Percentiles rank a stretch among this genome's conserved stretches.
phyloP scores from a whole-genome alignment of 2,888 invertebrate genomes.

The Pseudeuparius sepicola region DNA sequence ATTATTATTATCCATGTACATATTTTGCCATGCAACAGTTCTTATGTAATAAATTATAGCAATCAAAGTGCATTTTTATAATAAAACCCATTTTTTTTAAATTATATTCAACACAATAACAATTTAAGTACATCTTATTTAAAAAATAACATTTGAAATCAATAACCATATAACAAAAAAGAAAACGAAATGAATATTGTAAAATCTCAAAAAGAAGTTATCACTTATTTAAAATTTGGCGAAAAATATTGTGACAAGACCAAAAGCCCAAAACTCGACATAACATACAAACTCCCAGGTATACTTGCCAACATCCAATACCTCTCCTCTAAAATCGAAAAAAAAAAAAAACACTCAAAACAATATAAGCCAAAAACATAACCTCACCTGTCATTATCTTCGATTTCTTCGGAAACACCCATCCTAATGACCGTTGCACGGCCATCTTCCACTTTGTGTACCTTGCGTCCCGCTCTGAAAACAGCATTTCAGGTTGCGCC shows the following conservation, averaged over 20 bases:
- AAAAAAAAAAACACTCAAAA: constrained; percentile 4
- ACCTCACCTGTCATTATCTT: constrained; percentile 59
- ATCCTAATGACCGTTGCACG: constrained; percentile 81
- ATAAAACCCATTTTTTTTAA: neutral
- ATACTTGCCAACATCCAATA: constrained; percentile 69
- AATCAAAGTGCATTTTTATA: constrained; percentile 6
- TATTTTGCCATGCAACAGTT: constrained; percentile 28
- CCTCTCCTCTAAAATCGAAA: constrained; percentile 52
- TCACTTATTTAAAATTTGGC: too few relatives aligned
- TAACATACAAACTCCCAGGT: constrained; percentile 64
- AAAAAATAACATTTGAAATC: too few relatives aligned
- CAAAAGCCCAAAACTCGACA: constrained; percentile 61
- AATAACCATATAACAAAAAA: too few relatives aligned
- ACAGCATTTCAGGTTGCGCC: constrained; percentile 6
- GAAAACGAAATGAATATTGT: too few relatives aligned
- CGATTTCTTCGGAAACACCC: constrained; percentile 70
- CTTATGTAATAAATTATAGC: constrained; percentile 23
- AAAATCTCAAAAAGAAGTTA: too few relatives aligned
- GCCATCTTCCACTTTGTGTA: constrained; percentile 94
- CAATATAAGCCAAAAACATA: neutral
- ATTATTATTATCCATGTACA: constrained; percentile 31
- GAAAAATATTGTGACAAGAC: constrained; percentile 39
- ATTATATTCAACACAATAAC: neutral
- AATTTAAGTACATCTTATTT: constrained; percentile 6
- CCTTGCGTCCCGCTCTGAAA: constrained; percentile 59